Percentiles rank a stretch among this genome's conserved stretches.
phyloP scores from a whole-genome alignment of 2,113 vertebrate species.

The Arizona elegans region DNA sequence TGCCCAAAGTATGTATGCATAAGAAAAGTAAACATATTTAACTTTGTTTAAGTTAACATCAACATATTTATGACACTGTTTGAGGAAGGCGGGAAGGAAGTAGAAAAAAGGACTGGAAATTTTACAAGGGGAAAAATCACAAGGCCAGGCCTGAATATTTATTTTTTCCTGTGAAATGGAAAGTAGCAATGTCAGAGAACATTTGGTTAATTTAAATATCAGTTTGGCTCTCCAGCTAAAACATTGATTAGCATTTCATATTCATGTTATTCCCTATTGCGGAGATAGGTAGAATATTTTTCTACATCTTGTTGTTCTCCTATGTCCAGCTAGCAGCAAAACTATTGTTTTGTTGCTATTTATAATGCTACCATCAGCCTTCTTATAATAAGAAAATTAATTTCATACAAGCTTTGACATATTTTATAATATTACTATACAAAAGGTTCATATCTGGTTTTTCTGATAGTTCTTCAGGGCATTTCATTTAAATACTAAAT shows the following conservation, averaged over 20 bases:
- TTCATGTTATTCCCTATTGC: conserved; percentile 34
- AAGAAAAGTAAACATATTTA: conserved; percentile 17
- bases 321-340: conserved; percentile 28
- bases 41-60: not conserved
- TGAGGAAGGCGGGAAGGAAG: conserved; percentile 69
- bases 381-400: conserved; percentile 9
- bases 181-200: conserved; percentile 11
- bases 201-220: conserved; percentile 25
- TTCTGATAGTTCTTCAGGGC: conserved; percentile 30
- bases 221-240: conserved; percentile 27
- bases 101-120: conserved; percentile 35
- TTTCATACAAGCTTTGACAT: conserved; percentile 25
- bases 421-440: conserved; percentile 23
- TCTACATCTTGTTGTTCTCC: conserved; percentile 40
- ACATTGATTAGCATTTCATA: conserved; percentile 7
- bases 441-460: not conserved
- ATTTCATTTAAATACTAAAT: not conserved
- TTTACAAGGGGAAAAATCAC: conserved; percentile 43
- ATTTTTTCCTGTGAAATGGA: not conserved
- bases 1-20: not conserved
- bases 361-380: conserved; percentile 37
- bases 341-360: conserved; percentile 22
- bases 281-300: conserved; percentile 44
- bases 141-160: conserved; percentile 38
- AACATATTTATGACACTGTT: conserved; percentile 65